A percentile compares a stretch with the other conserved stretches of the same genome.
These are phyloP conservation scores for Schrankia costaestrigalis DNA, from an alignment of 2,888 invertebrate genomes.

Conservation along the genomic window DNA sequence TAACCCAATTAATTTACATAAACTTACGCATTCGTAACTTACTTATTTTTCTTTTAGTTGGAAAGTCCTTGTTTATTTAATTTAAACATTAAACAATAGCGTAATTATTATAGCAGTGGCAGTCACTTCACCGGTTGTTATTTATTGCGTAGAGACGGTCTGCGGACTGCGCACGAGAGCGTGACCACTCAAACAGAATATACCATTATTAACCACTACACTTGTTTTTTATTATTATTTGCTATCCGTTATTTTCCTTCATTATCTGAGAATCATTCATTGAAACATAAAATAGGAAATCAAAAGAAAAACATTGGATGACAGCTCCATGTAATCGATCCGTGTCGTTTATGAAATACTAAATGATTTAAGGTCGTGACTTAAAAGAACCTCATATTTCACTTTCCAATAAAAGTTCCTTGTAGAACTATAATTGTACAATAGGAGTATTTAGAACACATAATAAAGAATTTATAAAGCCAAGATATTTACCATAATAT, in stretches of 20 bases:
- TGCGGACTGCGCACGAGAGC: constrained; percentile 59
- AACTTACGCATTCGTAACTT: too few species aligned
- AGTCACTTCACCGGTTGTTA: constrained; percentile 46
- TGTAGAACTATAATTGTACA: too few species aligned
- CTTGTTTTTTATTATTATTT: constrained; percentile 39
- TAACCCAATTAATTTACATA: too few species aligned
- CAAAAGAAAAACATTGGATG: too few species aligned
- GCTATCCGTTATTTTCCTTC: constrained; percentile 29
- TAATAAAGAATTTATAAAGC: too few species aligned
- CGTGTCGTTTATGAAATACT: constrained; percentile 26
- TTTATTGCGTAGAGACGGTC: constrained; percentile 45
- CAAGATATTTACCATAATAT: too few species aligned
- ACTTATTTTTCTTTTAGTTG: too few species aligned
- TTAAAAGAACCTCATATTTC: constrained; percentile 25
- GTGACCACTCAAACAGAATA: constrained; percentile 53
- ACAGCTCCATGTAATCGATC: constrained; percentile 33
- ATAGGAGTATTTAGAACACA: too few species aligned
- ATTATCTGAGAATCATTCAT: constrained; percentile 15
- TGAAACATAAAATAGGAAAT: constrained; percentile 16
- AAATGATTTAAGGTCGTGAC: constrained; percentile 37
- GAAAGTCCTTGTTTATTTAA: too few species aligned
- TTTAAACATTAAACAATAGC: too few species aligned
- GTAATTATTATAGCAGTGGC: constrained; percentile 64
- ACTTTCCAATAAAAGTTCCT: constrained; percentile 29
- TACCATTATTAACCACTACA: constrained; percentile 41